These are phyloP conservation scores for Siniperca knerii DNA, from an alignment of 2,113 vertebrate genomes.

Conservation along the genomic window DNA sequence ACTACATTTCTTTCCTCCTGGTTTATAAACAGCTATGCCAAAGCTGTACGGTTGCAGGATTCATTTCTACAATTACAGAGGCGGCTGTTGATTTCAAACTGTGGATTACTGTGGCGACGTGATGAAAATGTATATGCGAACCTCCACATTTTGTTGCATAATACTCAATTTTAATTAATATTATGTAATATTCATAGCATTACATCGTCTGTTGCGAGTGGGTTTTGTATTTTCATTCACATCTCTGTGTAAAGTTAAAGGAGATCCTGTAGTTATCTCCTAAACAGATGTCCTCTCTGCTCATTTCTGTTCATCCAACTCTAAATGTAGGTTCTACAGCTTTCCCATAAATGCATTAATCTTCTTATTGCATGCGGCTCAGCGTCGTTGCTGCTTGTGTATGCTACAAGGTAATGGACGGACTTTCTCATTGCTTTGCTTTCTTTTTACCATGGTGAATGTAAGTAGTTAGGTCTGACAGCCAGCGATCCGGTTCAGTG, in stretches of 20 bases:
- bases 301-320: constrained; percentile 72
- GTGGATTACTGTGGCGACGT: constrained; percentile 4
- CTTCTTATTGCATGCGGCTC: constrained; percentile 83
- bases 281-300: constrained; percentile 69
- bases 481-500: constrained; percentile 14
- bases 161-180: constrained; percentile 44
- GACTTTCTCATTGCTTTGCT: constrained; percentile 54
- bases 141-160: constrained; percentile 34
- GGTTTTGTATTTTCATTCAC: constrained; percentile 36
- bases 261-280: constrained; percentile 52
- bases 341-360: constrained; percentile 86
- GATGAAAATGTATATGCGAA: constrained; percentile 33
- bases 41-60: background rate
- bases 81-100: background rate
- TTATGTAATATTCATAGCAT: constrained; percentile 53
- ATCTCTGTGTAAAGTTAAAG: constrained; percentile 46
- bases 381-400: constrained; percentile 73
- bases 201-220: constrained; percentile 7
- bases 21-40: background rate
- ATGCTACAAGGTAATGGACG: constrained; percentile 56
- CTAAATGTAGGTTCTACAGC: constrained; percentile 82
- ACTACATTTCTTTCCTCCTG: background rate
- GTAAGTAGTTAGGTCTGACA: constrained; percentile 22
- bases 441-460: background rate
- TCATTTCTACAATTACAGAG: background rate